phyloP scores from a whole-genome alignment of 2,797 vertebrate genomes.

The Cirrhinus mrigala region DNA sequence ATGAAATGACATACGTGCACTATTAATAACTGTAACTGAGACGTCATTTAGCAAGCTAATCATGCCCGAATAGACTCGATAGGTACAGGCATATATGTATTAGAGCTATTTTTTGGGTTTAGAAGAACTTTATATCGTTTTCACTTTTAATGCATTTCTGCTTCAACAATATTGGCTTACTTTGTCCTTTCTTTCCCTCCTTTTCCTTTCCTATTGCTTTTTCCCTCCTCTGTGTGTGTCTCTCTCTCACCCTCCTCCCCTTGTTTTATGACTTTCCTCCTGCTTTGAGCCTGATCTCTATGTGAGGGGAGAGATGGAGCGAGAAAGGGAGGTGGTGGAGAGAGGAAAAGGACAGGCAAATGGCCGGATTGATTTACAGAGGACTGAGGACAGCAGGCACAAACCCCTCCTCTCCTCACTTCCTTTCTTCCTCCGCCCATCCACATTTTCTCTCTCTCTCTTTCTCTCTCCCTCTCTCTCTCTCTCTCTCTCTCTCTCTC shows the following conservation, averaged over 20 bases:
- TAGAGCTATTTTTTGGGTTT: not conserved
- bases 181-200: slow-evolving; percentile 38
- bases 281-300: slow-evolving; percentile 68
- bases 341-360: slow-evolving; percentile 54
- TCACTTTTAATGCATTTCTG: slow-evolving; percentile 16
- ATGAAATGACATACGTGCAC: not conserved
- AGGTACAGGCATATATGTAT: not conserved
- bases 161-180: slow-evolving; percentile 49
- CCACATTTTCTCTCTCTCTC: slow-evolving; percentile 48
- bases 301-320: slow-evolving; percentile 56
- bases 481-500: slow-evolving; percentile 51
- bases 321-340: slow-evolving; percentile 48
- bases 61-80: not conserved
- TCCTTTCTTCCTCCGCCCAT: slow-evolving; percentile 66
- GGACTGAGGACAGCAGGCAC: slow-evolving; percentile 78
- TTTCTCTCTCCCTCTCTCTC: slow-evolving; percentile 54
- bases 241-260: slow-evolving; percentile 3
- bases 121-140: slow-evolving; percentile 20
- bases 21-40: not conserved
- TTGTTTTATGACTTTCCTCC: slow-evolving; percentile 60
- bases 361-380: slow-evolving; percentile 79
- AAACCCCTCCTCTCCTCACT: slow-evolving; percentile 74
- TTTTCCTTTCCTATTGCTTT: slow-evolving; percentile 7
- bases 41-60: slow-evolving; percentile 1
- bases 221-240: not conserved